Evolutionary conservation across 2,113 vertebrate species (phyloP).

Genomic region (Gila orcuttii): DNA sequence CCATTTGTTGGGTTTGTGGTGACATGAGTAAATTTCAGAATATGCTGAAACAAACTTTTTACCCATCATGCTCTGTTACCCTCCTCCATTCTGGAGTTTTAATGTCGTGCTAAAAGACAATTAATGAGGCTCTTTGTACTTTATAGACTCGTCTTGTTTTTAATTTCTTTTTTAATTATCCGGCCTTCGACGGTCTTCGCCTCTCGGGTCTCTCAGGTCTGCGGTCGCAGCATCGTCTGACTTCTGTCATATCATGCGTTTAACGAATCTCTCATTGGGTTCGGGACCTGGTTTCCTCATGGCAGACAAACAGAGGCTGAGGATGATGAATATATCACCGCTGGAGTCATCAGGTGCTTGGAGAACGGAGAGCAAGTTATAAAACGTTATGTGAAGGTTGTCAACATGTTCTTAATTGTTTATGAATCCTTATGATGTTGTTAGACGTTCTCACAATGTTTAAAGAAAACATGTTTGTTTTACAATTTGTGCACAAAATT

Average conservation of each 20-base stretch:
- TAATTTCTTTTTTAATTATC: slow-evolving; percentile 45
- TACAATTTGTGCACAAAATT: neutral
- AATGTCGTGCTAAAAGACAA: slow-evolving; percentile 30
- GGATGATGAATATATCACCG: neutral
- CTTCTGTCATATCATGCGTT: neutral
- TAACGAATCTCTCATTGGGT: neutral
- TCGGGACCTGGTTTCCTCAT: neutral
- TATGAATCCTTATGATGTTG: neutral
- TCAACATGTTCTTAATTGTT: neutral
- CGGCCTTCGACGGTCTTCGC: neutral
- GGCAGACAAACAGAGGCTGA: neutral
- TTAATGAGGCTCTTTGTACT: slow-evolving; percentile 42
- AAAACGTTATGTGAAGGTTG: no score
- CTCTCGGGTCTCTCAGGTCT: neutral
- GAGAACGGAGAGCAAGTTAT: neutral
- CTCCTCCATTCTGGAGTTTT: neutral
- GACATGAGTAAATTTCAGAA: neutral
- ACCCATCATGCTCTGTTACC: slow-evolving; percentile 20
- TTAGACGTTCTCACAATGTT: neutral
- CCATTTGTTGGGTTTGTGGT: no score
- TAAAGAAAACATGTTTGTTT: neutral
- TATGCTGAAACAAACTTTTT: slow-evolving; percentile 3
- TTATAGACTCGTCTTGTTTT: slow-evolving; percentile 7
- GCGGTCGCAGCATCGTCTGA: neutral
- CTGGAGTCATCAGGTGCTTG: neutral